A percentile compares a stretch with the other conserved stretches of the same genome.
phyloP scores from a whole-genome alignment of 2,888 invertebrate species.

The Cephus pulcher region DNA sequence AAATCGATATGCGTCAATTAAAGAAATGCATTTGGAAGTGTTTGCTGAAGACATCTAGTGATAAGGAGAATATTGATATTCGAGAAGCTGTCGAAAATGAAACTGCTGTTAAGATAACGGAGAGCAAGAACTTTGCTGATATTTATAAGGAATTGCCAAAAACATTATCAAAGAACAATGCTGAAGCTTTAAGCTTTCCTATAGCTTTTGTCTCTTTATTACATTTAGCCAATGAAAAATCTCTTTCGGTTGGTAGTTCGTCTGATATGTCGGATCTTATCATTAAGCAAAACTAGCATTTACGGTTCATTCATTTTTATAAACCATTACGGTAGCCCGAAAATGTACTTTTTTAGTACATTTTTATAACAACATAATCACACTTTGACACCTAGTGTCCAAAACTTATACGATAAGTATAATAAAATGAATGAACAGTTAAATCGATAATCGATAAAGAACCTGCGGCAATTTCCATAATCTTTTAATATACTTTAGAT shows the following conservation, averaged over 20 bases:
- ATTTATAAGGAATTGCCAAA: constrained; percentile 73
- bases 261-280: constrained; percentile 45
- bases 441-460: background rate
- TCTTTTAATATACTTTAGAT: background rate
- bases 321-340: background rate
- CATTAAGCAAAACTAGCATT: constrained; percentile 24
- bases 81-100: background rate
- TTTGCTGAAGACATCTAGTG: constrained; percentile 53
- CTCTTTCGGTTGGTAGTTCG: constrained; percentile 59
- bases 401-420: background rate
- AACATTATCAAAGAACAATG: constrained; percentile 72
- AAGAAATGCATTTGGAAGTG: constrained; percentile 82
- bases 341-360: background rate
- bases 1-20: constrained; percentile 86
- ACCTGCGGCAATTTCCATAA: background rate
- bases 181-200: constrained; percentile 80
- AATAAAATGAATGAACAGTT: background rate
- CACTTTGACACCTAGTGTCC: background rate
- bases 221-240: constrained; percentile 87
- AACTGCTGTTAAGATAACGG: constrained; percentile 30
- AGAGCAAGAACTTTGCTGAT: constrained; percentile 63
- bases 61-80: constrained; percentile 10
- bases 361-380: background rate
- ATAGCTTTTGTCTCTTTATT: constrained; percentile 84
- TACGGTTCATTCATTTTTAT: background rate